Percentiles rank a stretch among this genome's conserved stretches.
Evolutionary conservation across 1,140 invertebrate species (phyloP).

Genomic region (Neodiprion lecontei): DNA sequence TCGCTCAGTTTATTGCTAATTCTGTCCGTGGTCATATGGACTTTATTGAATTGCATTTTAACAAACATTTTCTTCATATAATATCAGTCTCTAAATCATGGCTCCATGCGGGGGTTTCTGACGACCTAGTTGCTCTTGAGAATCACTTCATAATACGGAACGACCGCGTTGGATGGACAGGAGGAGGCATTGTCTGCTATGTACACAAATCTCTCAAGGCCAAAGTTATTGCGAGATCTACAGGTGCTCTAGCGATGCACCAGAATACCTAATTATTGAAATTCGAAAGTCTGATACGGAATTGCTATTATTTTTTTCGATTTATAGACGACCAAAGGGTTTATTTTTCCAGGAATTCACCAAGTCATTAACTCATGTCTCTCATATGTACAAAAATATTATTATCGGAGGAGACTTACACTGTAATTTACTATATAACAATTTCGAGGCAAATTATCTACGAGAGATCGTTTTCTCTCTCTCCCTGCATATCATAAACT

Average conservation of each 20-base stretch:
- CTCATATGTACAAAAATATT: too few relatives aligned
- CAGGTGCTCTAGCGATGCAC: neutral
- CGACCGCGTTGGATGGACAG: neutral
- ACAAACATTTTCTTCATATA: too few relatives aligned
- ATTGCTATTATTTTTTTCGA: too few relatives aligned
- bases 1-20: neutral
- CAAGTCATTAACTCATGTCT: too few relatives aligned
- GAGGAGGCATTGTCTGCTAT: neutral
- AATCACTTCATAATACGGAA: neutral
- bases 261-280: neutral
- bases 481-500: neutral
- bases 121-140: neutral
- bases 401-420: neutral
- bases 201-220: neutral
- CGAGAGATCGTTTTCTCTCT: neutral
- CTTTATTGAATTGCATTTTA: neutral
- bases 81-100: slow-evolving; percentile 7
- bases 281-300: neutral
- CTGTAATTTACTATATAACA: neutral
- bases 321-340: too few relatives aligned
- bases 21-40: neutral
- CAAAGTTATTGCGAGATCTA: neutral
- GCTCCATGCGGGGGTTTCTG: neutral
- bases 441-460: neutral
- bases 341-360: too few relatives aligned